phyloP scores from a whole-genome alignment of 2,113 vertebrate genomes.

The Xiphorhynchus elegans region DNA sequence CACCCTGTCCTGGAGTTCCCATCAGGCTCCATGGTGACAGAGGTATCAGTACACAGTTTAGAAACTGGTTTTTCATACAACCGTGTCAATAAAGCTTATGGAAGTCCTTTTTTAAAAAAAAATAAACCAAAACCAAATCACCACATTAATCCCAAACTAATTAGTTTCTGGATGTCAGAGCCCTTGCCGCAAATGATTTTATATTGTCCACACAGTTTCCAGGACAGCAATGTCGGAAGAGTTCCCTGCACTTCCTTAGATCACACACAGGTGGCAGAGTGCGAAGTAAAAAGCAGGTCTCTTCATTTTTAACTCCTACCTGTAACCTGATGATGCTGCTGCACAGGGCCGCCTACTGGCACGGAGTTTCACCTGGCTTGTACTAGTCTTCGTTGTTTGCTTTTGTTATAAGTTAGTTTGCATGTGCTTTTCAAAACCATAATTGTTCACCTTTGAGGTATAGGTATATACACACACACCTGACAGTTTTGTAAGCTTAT shows the following conservation, averaged over 20 bases:
- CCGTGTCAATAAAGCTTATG: neutral
- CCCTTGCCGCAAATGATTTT: neutral
- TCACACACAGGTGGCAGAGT: conserved; percentile 12
- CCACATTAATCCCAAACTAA: neutral
- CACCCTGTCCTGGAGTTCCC: neutral
- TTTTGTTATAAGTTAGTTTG: neutral
- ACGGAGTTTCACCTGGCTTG: neutral
- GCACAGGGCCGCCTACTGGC: neutral
- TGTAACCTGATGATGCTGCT: neutral
- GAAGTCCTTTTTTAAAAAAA: neutral
- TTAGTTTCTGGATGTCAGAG: neutral
- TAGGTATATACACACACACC: neutral
- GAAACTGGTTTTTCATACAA: neutral
- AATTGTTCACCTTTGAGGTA: neutral
- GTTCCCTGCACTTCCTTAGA: neutral
- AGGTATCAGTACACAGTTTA: neutral
- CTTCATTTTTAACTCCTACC: neutral
- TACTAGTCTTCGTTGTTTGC: neutral
- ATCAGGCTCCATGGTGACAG: neutral
- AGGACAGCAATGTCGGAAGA: neutral
- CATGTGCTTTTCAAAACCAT: neutral
- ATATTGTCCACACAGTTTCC: neutral
- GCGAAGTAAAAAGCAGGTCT: neutral
- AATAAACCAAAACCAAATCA: neutral
- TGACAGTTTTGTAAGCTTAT: neutral